These are phyloP conservation scores for Oryctolagus cuniculus DNA, from an alignment of 2,113 vertebrate species.

Conservation along the genomic window DNA sequence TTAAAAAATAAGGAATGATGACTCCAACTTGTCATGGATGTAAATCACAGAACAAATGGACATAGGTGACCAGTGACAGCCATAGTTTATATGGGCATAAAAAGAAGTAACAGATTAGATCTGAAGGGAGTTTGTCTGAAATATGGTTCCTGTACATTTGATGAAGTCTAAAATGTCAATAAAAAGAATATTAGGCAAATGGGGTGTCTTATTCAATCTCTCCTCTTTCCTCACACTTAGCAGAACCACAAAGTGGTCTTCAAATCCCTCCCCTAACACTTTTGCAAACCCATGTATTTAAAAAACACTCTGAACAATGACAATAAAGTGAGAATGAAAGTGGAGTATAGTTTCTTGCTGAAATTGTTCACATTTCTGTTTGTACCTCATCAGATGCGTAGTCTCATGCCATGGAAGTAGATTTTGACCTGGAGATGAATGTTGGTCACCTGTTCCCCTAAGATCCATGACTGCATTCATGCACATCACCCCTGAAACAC, in stretches of 20 bases:
- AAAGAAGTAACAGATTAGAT: neutral
- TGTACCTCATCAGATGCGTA: neutral
- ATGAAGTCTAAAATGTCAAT: neutral
- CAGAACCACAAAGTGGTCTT: neutral
- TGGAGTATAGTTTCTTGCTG: neutral
- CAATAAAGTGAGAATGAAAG: neutral
- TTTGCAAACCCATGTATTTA: neutral
- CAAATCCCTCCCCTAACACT: neutral
- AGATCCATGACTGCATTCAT: neutral
- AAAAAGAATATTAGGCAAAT: neutral
- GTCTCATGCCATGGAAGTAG: neutral
- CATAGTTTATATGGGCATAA: neutral
- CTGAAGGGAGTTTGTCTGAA: neutral
- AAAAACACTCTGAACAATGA: constrained; percentile 18
- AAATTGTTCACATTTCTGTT: neutral
- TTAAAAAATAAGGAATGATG: neutral
- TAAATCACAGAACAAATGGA: neutral
- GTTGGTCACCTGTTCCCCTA: neutral
- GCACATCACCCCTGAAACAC: neutral
- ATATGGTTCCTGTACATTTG: neutral
- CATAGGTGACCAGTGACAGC: neutral
- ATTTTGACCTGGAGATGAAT: neutral
- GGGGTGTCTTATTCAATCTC: neutral
- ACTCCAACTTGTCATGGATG: neutral
- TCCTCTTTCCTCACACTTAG: neutral